Evolutionary conservation across 1,140 invertebrate species (phyloP), one percentile per base, ranked within the genome.

Genomic region (Orius laevigatus): DNA sequence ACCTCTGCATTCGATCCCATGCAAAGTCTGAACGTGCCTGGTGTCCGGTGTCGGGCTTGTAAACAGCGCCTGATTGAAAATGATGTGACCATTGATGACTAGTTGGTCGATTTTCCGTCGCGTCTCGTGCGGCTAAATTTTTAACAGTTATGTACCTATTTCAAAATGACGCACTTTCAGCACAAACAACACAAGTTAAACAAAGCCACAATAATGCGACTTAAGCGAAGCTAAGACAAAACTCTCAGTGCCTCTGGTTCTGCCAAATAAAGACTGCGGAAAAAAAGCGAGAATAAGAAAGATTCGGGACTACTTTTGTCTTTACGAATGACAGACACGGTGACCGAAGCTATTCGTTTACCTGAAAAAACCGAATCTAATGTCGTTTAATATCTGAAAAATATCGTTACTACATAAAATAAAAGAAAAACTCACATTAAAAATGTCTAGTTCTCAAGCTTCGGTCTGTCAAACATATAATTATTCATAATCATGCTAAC

Each of bases 51-150:
- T 81, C 1, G 87, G 76, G 53, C 78, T 71, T 2, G 85, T 88
- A 65, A 93, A 94, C n/a, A 93, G 72, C 5, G 88, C 84, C 58
- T 81, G 73, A 56, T 80, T 75, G 0, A 83, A 83, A 56, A 93
- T 81, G n/a, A 94, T 77, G 63, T 94, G 89, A 11, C 85, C 87
- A 62, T 90, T 81, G 40, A 93, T 79, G 16, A 92, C 84, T 62
- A 85, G 80, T 8, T 66, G 72, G 62, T 90, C 85, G 46, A 90
- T 77, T 52, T 81, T 71, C n/a, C n/a, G 50, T 76, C 73, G 3
- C 76, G 72, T 49, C 76, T 66, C 2, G 73, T 70, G 67, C 48
- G 76, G 77, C 78, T 75, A 57, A 25, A 57, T 63, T 3, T 25
- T 25, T 8, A 25, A 25, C 3, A 25, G 8, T 25, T 25, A 25